These are phyloP conservation scores for Zeus faber DNA, from an alignment of 2,113 vertebrate genomes.

Conservation along the genomic window DNA sequence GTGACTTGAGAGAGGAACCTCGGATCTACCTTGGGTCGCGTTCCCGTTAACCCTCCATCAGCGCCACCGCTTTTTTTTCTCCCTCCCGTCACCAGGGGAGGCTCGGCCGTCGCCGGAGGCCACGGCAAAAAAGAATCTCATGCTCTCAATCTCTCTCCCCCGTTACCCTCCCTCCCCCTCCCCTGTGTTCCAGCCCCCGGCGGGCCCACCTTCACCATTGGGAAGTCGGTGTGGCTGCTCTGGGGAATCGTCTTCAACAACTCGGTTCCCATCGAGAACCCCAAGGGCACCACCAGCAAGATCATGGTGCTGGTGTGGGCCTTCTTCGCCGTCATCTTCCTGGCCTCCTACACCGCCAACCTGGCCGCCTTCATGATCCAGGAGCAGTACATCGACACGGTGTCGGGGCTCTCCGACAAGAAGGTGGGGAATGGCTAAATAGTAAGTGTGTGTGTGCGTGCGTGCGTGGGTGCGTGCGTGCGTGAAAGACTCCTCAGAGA, in stretches of 20 bases:
- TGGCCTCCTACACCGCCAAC: slow-evolving; percentile 97
- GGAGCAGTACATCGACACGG: slow-evolving; percentile 97
- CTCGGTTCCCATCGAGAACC: slow-evolving; percentile 97
- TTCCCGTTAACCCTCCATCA: too few relatives aligned
- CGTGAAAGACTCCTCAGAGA: too few relatives aligned
- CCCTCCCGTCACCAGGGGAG: too few relatives aligned
- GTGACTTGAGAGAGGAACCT: too few relatives aligned
- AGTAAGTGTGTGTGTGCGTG: not conserved
- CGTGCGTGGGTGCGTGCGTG: too few relatives aligned
- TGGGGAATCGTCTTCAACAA: slow-evolving; percentile 99
- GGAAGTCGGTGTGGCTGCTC: slow-evolving; percentile 96
- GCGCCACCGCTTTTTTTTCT: too few relatives aligned
- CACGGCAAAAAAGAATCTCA: too few relatives aligned
- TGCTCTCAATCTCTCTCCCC: not conserved
- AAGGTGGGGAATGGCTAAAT: slow-evolving; percentile 79
- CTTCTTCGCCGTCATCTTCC: slow-evolving; percentile 97
- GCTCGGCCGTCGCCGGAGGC: too few relatives aligned
- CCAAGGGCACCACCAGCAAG: slow-evolving; percentile 97
- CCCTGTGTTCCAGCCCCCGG: slow-evolving; percentile 74
- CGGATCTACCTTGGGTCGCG: too few relatives aligned
- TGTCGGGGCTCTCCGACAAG: slow-evolving; percentile 95
- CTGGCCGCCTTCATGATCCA: slow-evolving; percentile 99
- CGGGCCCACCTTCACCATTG: slow-evolving; percentile 94
- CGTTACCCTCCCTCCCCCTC: not conserved
- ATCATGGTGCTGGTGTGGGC: slow-evolving; percentile 99